Evolutionary conservation across 2,113 vertebrate genomes (phyloP).

Genomic region (Corythornis cristatus): DNA sequence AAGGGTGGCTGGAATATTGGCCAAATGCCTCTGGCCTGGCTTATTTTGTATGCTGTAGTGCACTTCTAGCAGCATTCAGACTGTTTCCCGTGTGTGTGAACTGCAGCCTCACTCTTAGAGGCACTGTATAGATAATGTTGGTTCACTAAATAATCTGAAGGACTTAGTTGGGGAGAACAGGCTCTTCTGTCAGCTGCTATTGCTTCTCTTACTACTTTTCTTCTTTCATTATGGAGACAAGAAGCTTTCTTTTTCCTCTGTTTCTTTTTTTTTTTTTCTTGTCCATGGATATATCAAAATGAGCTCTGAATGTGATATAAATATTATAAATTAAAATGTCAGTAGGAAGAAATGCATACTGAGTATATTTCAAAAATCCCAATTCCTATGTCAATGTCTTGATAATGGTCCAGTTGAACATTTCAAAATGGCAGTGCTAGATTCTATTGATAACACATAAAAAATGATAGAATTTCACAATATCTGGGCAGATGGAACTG

Average conservation of each 20-base stretch:
- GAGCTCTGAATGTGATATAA: background rate
- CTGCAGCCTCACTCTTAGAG: background rate
- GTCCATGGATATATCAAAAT: background rate
- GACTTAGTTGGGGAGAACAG: background rate
- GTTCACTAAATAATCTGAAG: background rate
- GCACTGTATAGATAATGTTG: background rate
- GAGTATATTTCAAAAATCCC: background rate
- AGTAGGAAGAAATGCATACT: background rate
- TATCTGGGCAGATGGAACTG: background rate
- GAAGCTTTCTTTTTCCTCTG: background rate
- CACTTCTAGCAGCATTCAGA: background rate
- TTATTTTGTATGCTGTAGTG: background rate
- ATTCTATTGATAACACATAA: background rate
- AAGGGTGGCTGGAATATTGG: background rate
- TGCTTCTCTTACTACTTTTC: background rate
- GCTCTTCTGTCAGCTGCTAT: background rate
- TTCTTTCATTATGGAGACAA: background rate
- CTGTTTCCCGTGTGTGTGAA: background rate
- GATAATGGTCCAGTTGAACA: background rate
- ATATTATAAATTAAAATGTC: background rate
- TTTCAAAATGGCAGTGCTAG: background rate
- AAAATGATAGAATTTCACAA: background rate
- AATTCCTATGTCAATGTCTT: background rate
- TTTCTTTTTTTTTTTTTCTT: background rate
- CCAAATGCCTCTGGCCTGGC: background rate